Conservation (phyloP, 1,140 invertebrate species). For the Steinernema feltiae region DNA sequence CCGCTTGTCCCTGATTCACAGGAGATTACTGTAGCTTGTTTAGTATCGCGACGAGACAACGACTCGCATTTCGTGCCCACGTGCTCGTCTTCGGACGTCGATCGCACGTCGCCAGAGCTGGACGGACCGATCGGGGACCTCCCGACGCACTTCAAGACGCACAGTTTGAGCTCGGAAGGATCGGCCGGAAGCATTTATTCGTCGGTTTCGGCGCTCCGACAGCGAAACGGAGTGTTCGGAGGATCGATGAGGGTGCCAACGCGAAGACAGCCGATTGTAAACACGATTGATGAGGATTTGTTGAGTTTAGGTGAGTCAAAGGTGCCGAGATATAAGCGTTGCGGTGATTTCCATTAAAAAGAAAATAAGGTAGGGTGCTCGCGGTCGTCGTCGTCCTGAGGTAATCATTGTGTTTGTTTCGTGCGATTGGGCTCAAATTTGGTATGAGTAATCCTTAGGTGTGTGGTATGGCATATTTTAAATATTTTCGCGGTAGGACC, state of each 20-base stretch:
- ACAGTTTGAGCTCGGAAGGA: neutral
- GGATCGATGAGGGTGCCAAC: neutral
- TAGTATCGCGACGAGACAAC: neutral
- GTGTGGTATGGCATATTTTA: no score
- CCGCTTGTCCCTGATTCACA: neutral
- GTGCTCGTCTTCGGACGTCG: neutral
- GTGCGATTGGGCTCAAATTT: no score
- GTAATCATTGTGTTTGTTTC: no score
- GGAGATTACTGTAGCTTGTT: neutral
- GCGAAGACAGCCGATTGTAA: neutral
- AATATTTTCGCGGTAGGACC: no score
- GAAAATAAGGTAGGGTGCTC: no score
- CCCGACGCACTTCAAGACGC: neutral
- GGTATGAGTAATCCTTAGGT: no score
- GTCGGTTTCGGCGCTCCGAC: neutral
- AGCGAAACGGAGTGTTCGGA: neutral
- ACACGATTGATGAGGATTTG: slow-evolving; percentile 7
- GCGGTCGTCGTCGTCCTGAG: no score
- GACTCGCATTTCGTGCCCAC: neutral
- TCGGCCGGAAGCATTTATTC: neutral
- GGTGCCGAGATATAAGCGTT: no score
- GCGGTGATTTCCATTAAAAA: no score
- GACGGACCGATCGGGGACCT: neutral
- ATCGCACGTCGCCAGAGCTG: neutral
- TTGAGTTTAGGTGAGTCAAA: neutral